Evolutionary conservation across 2,888 invertebrate species (phyloP).

Genomic region (Molorchus minor): DNA sequence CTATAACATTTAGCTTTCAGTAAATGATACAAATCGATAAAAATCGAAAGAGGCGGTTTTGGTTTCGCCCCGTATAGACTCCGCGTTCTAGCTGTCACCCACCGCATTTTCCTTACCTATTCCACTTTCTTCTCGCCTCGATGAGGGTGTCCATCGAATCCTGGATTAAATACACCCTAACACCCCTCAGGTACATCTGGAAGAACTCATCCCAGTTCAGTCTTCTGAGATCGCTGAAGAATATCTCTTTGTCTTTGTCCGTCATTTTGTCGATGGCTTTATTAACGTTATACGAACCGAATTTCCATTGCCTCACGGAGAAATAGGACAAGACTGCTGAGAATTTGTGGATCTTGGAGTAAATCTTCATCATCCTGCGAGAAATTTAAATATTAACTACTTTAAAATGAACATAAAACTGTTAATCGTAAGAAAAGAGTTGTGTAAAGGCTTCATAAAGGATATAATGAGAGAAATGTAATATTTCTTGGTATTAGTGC

Average conservation of each 20-base stretch:
- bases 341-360: slow-evolving; percentile 47
- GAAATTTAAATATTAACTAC: no score
- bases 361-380: slow-evolving; percentile 45
- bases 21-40: no score
- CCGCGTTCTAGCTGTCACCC: no score
- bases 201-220: slow-evolving; percentile 74
- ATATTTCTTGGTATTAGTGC: no score
- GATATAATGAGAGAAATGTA: no score
- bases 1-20: no score
- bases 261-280: slow-evolving; percentile 69
- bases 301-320: slow-evolving; percentile 80
- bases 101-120: slow-evolving; percentile 12
- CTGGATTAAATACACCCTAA: slow-evolving; percentile 79
- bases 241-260: slow-evolving; percentile 67
- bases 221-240: slow-evolving; percentile 74
- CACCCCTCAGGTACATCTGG: slow-evolving; percentile 43
- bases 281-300: slow-evolving; percentile 70
- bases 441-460: no score
- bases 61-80: no score
- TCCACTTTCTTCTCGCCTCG: slow-evolving; percentile 69
- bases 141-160: slow-evolving; percentile 80
- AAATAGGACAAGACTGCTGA: slow-evolving; percentile 68
- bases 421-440: no score
- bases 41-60: no score
- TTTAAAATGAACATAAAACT: no score